Base-by-base conservation (phyloP, 1,140 invertebrate species). In the Listronotus bonariensis region DNA sequence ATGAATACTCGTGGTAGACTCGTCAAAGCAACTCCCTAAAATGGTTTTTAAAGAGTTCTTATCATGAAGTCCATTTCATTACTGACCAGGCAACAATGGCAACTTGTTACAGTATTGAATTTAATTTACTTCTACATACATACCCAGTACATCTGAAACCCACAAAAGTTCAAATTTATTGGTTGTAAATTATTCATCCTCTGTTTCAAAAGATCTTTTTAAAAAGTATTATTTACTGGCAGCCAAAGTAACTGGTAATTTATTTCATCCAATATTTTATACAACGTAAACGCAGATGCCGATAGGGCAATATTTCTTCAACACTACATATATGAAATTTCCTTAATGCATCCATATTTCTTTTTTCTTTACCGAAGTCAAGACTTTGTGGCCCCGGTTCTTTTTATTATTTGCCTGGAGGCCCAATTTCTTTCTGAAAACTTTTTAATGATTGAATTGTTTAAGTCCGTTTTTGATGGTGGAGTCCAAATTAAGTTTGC, bases 271-370 rank as follows among this genome's bases (percentile, higher is more conserved):
- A 20, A 15, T 48, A 48, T 48, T 48, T 48, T 48, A 15, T 17
- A 48, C 20, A 48, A 15, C 6, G 45, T 48, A 48, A 48, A 48
- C 45, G 15, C 45, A 48, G 45, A 48, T 48, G 45, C 45, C 45
- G 45, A 48, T 17, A 12, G n/a, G 17, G 45, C 45, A 5, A 48
- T 48, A 48, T 48, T 48, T 48, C 45, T 48, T 20, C 17, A 15
- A 18, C n/a, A 48, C n/a, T 48, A 48, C 17, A 48, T 48, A 48
- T 48, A n/a, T 48, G 45, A 48, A 48, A 18, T 15, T 48, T 48
- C 18, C 45, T 20, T 48, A 48, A 48, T 48, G 11, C 17, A 20
- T 15, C 18, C 45, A 48, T 48, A 48, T 48, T 48, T 48, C 45
- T 48, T 48, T 48, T n/a, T 48, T 26, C 20, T 26, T 26, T 26